Evolutionary conservation across 2,797 vertebrate genomes (phyloP), one percentile per base, ranked within the genome.

Genomic region (Miichthys miiuy): DNA sequence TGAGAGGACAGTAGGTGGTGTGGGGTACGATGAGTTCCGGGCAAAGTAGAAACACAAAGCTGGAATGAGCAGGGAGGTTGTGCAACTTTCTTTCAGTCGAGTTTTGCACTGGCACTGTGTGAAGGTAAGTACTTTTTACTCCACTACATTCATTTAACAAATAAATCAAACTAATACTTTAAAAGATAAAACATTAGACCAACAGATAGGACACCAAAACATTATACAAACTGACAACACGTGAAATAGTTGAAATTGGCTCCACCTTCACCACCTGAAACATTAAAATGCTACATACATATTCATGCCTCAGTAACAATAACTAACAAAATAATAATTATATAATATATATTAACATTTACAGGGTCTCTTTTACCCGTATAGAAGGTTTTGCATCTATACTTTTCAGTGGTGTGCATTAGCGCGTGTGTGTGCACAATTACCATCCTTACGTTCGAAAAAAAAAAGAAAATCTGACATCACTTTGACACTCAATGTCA

Each of bases 1-100:
- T 76, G 78, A 82, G 86, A 91, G 86, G 85, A 83, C 86, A 77
- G 80, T 68, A 21, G 68, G 81, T 38, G 50, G 72, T 17, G 75
- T 64, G 60, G 38, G 74, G 70, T 44, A 13, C 34, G 55, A 75
- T 18, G 52, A 56, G 75, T 44, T 75, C 63, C 77, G 71, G 66
- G 14, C 6, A 27, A 58, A 56, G 56, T 51, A 11, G 55, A 16
- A 42, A 71, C 46, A 51, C 67, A 60, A 34, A 76, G 56, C 60
- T 21, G 51, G 46, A 70, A 56, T 41, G 52, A 58, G 27, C 9
- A 23, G 34, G 54, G 25, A 38, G 51, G n/a, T 25, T 23, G 48
- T 64, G 75, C 48, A 38, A 75, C 2, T 16, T 38, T 8, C 1
- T 68, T 82, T 73, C 12, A 47, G 61, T 54, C 17, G 17, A n/a